Evolutionary conservation across 2,888 invertebrate species (phyloP).

Genomic region (Petrolisthes cinctipes): DNA sequence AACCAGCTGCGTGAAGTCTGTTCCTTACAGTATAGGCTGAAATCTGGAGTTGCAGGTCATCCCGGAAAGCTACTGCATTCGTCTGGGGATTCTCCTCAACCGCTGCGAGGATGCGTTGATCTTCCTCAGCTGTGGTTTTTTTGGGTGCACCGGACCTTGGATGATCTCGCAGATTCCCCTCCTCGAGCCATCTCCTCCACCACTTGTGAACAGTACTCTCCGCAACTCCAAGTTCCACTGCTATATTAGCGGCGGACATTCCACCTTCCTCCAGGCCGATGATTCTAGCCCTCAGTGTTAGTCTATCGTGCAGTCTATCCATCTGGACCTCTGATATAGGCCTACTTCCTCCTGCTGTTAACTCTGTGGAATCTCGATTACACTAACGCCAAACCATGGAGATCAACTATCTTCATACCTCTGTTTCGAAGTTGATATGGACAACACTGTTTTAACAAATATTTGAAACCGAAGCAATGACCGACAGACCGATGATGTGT

Average conservation of each 20-base stretch:
- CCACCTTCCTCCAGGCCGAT: no score
- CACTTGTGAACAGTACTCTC: constrained; percentile 1
- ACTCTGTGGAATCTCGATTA: no score
- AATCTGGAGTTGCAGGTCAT: no score
- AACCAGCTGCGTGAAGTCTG: neutral
- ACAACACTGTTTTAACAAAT: neutral
- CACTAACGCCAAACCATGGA: neutral
- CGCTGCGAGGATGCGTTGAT: neutral
- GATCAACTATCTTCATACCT: neutral
- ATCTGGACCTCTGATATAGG: no score
- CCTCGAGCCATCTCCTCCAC: neutral
- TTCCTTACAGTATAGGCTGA: no score
- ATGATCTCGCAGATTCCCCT: neutral
- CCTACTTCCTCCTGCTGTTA: no score
- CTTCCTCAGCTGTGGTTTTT: neutral
- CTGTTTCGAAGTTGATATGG: neutral
- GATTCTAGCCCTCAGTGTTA: no score
- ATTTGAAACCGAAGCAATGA: neutral
- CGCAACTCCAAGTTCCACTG: neutral
- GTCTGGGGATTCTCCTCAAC: neutral
- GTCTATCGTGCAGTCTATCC: neutral
- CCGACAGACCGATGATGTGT: no score
- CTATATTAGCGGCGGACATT: neutral
- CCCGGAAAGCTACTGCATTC: neutral
- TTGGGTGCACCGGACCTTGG: constrained; percentile 8